phyloP scores from a whole-genome alignment of 92 coral and sea anemone genomes.

The Porites cylindrica region DNA sequence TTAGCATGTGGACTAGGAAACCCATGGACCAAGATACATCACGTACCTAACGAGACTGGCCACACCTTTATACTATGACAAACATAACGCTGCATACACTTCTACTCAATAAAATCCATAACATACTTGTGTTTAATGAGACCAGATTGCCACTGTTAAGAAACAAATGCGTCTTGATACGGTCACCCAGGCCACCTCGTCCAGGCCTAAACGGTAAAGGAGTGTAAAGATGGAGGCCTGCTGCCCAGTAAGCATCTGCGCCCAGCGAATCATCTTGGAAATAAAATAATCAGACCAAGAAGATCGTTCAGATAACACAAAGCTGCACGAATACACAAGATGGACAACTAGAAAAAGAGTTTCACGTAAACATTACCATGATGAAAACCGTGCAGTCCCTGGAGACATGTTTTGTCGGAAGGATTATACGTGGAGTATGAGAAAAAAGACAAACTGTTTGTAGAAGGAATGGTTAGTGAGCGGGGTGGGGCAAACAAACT shows the following conservation, averaged over 20 bases:
- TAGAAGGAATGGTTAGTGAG: no score
- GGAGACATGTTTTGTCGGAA: no score
- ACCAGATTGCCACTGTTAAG: constrained; percentile 87
- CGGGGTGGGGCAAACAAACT: no score
- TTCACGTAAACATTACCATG: no score
- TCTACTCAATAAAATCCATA: background rate
- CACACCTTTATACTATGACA: no score
- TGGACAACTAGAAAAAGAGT: no score
- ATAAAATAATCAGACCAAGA: background rate
- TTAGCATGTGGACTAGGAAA: no score
- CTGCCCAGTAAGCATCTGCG: constrained; percentile 93
- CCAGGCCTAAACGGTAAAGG: constrained; percentile 97
- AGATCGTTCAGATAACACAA: background rate
- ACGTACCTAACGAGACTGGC: no score
- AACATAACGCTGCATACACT: background rate
- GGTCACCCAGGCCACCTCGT: constrained; percentile 89
- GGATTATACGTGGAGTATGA: no score
- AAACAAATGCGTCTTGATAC: constrained; percentile 90
- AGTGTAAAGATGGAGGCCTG: constrained; percentile 90
- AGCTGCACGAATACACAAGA: background rate
- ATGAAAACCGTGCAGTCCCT: no score
- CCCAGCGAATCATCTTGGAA: constrained; percentile 89
- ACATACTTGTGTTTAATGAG: constrained; percentile 65
- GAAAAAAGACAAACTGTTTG: no score
- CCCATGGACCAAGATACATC: no score